A percentile compares a stretch with the other conserved stretches of the same genome.
Conservation (phyloP, 2,888 invertebrate genomes). For the Subacronicta megacephala region DNA sequence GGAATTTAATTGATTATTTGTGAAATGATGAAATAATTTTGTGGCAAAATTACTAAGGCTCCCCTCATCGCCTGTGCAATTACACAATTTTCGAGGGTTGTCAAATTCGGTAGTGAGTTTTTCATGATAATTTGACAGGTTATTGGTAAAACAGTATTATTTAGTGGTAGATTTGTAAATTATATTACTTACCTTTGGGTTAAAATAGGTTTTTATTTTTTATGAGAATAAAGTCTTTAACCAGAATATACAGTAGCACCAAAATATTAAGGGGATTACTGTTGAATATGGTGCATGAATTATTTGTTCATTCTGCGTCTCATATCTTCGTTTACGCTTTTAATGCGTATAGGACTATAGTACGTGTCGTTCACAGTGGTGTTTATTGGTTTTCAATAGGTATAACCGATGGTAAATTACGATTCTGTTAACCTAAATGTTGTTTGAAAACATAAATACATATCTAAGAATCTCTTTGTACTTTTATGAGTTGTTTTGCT, state of each 20-base stretch:
- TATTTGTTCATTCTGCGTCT: conserved; percentile 44
- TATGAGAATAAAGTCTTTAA: conserved; percentile 3
- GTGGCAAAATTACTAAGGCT: conserved; percentile 69
- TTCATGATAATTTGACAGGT: conserved; percentile 22
- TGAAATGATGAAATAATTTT: conserved; percentile 74
- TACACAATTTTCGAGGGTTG: conserved; percentile 43
- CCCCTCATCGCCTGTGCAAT: conserved; percentile 62
- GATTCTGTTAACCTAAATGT: conserved; percentile 76
- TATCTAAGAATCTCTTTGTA: conserved; percentile 73
- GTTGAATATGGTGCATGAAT: conserved; percentile 44
- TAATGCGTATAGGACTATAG: conserved; percentile 47
- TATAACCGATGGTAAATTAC: conserved; percentile 70
- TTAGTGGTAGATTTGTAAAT: too few relatives aligned
- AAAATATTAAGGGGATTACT: conserved; percentile 30
- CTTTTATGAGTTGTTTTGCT: conserved; percentile 72
- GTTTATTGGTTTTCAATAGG: conserved; percentile 69
- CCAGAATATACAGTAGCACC: conserved; percentile 15
- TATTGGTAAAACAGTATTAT: neutral
- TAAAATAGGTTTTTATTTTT: too few relatives aligned
- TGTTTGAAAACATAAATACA: conserved; percentile 73
- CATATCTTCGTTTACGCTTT: conserved; percentile 49
- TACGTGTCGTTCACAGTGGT: conserved; percentile 55
- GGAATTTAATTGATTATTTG: conserved; percentile 85
- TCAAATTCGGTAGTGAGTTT: conserved; percentile 11
- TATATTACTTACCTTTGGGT: too few relatives aligned